Base-by-base conservation (phyloP, 2,888 invertebrate species). In the Drosophila demipolita region DNA sequence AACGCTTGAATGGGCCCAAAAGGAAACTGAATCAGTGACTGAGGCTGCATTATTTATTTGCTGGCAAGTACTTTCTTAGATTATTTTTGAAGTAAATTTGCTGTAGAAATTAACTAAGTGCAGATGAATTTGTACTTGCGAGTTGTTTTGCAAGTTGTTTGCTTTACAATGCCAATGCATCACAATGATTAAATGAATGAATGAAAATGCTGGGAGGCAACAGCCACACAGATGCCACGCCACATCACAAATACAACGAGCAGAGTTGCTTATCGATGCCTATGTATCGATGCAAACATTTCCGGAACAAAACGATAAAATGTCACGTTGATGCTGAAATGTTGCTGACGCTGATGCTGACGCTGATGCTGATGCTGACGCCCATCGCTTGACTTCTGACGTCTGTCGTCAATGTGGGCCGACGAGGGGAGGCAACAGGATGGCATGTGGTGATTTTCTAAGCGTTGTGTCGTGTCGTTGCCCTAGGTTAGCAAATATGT, bases 231-330 rank as follows among this genome's bases (percentile, higher is more conserved):
- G 29, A 29, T 55, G 61, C 42, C 58, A 75, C 40, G 54, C 72
- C 67, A 48, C 33, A 36, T 20, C 20, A 40, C n/a, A 33, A 32
- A n/a, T n/a, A 12, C 49, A 53, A 48, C 15, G 33, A 42, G 35
- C 17, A 52, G 29, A 53, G 32, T 49, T 63, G 50, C 66, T 66
- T 78, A 67, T 78, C 65, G 55, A 50, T 81, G 65, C 60, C 42
- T 65, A 66, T 76, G 84, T 83, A 89, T 90, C 89, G 89, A 87
- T 89, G 87, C 78, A 77, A 90, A 86, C 84, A 85, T 83, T 83
- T 85, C 89, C 84, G 89, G 73, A 72, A 73, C 78, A 83, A 83
- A 88, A 90, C 89, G 83, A 87, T 84, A 76, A 90, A 85, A 90
- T 90, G 90, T 83, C 84, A 85, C 84, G 90, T 89, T 77, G 74